phyloP scores from a whole-genome alignment of 2,113 vertebrate genomes.

The Raja brachyura region DNA sequence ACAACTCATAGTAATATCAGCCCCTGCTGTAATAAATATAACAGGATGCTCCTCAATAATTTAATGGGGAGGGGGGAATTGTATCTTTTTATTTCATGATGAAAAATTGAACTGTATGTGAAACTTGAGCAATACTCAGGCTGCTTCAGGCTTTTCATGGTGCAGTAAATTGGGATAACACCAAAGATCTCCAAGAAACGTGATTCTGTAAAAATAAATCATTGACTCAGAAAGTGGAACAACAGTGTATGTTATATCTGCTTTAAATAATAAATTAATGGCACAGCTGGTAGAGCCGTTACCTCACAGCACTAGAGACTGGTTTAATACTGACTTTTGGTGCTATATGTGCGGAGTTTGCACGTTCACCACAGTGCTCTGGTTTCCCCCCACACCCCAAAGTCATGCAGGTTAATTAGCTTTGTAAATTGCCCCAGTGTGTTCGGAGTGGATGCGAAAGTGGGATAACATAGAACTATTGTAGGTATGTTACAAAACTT shows the following conservation, averaged over 20 bases:
- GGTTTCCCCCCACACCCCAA: no score
- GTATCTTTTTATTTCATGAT: slow-evolving; percentile 50
- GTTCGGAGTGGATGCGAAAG: no score
- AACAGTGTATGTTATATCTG: background rate
- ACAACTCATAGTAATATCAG: slow-evolving; percentile 56
- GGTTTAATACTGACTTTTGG: no score
- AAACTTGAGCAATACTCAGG: slow-evolving; percentile 4
- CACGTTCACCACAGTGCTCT: no score
- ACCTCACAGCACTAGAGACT: no score
- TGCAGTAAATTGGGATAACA: slow-evolving; percentile 15
- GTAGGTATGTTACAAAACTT: no score
- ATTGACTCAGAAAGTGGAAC: background rate
- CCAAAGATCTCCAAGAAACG: background rate
- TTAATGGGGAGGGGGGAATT: slow-evolving; percentile 44
- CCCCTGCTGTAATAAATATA: slow-evolving; percentile 58
- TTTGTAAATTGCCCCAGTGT: no score
- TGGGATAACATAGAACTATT: no score
- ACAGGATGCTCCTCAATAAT: slow-evolving; percentile 56
- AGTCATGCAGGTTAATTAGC: no score
- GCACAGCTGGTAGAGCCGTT: no score
- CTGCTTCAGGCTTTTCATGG: slow-evolving; percentile 5
- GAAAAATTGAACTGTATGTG: slow-evolving; percentile 45
- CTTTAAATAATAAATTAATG: background rate
- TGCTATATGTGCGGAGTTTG: no score
- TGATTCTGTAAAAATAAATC: background rate